A percentile compares a stretch with the other conserved stretches of the same genome.
Evolutionary conservation across 2,797 vertebrate genomes (phyloP).

Genomic region (Enteromius afrohamiltoni): DNA sequence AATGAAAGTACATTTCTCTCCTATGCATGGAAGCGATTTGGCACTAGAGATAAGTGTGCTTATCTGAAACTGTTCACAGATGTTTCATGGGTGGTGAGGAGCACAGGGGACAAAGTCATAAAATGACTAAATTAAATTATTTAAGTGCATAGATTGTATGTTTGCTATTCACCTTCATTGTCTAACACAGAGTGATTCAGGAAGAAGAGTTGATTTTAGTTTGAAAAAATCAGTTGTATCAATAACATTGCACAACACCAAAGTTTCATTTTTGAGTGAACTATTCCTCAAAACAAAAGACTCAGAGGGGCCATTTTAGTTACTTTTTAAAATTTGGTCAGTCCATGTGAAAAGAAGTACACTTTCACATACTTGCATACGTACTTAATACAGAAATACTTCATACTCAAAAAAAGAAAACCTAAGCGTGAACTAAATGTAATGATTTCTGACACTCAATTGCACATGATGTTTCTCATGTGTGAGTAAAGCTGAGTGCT

Average conservation of each 20-base stretch:
- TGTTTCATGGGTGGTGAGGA: constrained; percentile 54
- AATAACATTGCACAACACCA: not conserved
- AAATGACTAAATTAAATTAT: not conserved
- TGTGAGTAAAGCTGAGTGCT: not conserved
- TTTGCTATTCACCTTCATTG: not conserved
- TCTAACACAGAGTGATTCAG: not conserved
- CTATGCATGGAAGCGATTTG: constrained; percentile 61
- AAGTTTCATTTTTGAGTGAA: not conserved
- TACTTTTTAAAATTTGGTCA: not conserved
- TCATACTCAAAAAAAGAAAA: not conserved
- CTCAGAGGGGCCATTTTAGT: not conserved
- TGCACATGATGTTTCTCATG: not conserved
- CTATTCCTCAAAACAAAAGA: not conserved
- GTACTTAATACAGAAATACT: not conserved
- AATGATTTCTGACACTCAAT: not conserved
- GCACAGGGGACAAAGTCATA: constrained; percentile 46
- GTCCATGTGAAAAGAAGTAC: not conserved
- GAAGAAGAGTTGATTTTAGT: not conserved
- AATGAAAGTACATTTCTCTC: constrained; percentile 51
- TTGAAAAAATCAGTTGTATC: not conserved
- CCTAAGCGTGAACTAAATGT: not conserved
- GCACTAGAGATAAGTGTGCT: constrained; percentile 60
- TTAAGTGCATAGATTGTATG: not conserved
- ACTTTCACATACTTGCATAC: not conserved
- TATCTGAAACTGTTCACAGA: constrained; percentile 68